A percentile compares a stretch with the other conserved stretches of the same genome.
Evolutionary conservation across 2,888 invertebrate species (phyloP).

Genomic region (Chrysodeixis includens): DNA sequence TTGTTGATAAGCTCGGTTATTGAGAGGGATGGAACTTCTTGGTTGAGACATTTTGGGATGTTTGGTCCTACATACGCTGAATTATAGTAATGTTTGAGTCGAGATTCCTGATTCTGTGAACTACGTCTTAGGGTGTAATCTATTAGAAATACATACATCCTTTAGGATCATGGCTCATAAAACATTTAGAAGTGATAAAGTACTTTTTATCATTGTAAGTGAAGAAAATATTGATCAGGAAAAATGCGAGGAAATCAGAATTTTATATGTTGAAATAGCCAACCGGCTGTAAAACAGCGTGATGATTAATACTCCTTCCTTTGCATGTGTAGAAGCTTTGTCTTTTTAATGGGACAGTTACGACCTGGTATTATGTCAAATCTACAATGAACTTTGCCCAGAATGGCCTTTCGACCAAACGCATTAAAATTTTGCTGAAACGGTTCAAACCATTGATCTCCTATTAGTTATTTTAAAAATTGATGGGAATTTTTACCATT

Average conservation of each 20-base stretch:
- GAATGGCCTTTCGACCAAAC: neutral
- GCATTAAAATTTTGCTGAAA: neutral
- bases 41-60: neutral
- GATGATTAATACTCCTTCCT: conserved; percentile 1
- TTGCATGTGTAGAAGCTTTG: conserved; percentile 4
- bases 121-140: too few species aligned
- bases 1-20: neutral
- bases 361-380: conserved; percentile 4
- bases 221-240: too few species aligned
- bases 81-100: too few species aligned
- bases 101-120: too few species aligned
- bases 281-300: neutral
- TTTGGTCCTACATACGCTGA: neutral
- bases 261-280: neutral
- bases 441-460: neutral
- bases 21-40: neutral
- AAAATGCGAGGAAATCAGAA: neutral
- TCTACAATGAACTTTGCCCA: neutral
- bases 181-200: too few species aligned
- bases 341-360: conserved; percentile 4
- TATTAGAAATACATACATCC: too few species aligned
- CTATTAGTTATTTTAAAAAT: too few species aligned
- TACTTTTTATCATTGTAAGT: too few species aligned
- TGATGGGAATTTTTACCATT: too few species aligned
- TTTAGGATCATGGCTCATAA: too few species aligned